Percentiles rank a stretch among this genome's conserved stretches.
phyloP scores from a whole-genome alignment of 2,888 invertebrate species.

The Drosophila melanosoma region DNA sequence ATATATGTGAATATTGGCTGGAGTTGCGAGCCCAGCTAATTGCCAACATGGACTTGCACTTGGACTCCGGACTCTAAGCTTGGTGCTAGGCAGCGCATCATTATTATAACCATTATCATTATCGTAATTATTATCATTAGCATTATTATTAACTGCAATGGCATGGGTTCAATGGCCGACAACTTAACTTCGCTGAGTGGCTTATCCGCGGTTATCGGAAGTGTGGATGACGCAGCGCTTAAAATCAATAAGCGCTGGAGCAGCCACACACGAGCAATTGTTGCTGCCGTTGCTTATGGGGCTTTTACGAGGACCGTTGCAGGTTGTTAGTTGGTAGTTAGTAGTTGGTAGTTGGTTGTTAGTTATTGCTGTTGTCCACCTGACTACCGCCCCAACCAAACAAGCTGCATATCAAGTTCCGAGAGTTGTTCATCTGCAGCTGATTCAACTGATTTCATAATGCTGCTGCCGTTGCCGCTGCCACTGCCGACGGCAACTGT shows the following conservation, averaged over 20 bases:
- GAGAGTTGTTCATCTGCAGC: conserved; percentile 31
- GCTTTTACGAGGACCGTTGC: conserved; percentile 34
- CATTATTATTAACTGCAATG: conserved; percentile 7
- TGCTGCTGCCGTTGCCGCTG: conserved; percentile 34
- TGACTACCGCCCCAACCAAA: conserved; percentile 15
- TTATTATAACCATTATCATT: conserved; percentile 7
- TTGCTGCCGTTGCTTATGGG: conserved; percentile 37
- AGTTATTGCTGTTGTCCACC: conserved; percentile 23
- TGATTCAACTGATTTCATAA: conserved; percentile 47
- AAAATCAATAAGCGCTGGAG: conserved; percentile 62
- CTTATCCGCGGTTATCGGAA: conserved; percentile 60
- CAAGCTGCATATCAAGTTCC: conserved; percentile 37
- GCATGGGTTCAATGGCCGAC: conserved; percentile 44
- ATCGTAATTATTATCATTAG: conserved; percentile 18
- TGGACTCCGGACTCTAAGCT: conserved; percentile 14
- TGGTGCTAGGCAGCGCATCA: background rate
- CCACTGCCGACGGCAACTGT: conserved; percentile 44
- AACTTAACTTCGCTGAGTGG: conserved; percentile 6
- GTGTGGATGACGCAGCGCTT: conserved; percentile 61
- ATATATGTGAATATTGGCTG: background rate
- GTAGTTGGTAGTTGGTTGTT: conserved; percentile 12
- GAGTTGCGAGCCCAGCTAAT: conserved; percentile 33
- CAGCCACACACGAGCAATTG: conserved; percentile 51
- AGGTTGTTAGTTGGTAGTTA: conserved; percentile 8
- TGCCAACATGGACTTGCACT: conserved; percentile 52